These are phyloP conservation scores for Pseudomyrmex sp. DNA, from an alignment of 1,140 invertebrate species.

Conservation along the genomic window DNA sequence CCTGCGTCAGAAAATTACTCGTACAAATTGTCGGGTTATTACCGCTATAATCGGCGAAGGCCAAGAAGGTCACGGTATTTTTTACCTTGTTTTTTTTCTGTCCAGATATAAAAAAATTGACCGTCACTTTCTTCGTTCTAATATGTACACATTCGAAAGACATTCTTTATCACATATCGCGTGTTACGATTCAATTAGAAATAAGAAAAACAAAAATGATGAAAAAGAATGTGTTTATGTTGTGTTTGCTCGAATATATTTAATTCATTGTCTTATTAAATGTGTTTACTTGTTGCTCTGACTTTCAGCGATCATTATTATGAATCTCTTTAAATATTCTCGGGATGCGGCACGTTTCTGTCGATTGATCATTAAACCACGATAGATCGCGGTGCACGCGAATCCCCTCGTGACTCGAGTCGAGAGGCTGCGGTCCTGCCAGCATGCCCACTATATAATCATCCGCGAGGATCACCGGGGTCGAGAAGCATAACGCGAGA, in stretches of 20 bases:
- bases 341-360: slow-evolving; percentile 46
- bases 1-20: slow-evolving; percentile 63
- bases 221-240: background rate
- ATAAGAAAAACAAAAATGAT: background rate
- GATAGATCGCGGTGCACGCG: slow-evolving; percentile 52
- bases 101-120: slow-evolving; percentile 62
- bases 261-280: slow-evolving; percentile 20
- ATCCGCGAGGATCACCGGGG: slow-evolving; percentile 75
- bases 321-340: slow-evolving; percentile 12
- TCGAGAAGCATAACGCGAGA: slow-evolving; percentile 78
- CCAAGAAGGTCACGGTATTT: slow-evolving; percentile 20
- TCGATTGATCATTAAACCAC: slow-evolving; percentile 63
- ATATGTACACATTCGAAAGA: background rate
- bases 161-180: too few species aligned
- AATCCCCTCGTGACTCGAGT: slow-evolving; percentile 36
- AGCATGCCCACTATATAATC: slow-evolving; percentile 75
- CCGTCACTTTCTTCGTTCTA: slow-evolving; percentile 17
- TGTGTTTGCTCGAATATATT: background rate
- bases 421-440: slow-evolving; percentile 52
- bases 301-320: slow-evolving; percentile 57
- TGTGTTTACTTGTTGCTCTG: slow-evolving; percentile 4
- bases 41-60: slow-evolving; percentile 59
- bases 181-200: background rate
- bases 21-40: slow-evolving; percentile 67
- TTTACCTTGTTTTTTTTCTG: background rate